Evolutionary conservation across 35 echinoderm and acorn worm genomes (phyloP).

Genomic region (Ophiothrix spiculata): DNA sequence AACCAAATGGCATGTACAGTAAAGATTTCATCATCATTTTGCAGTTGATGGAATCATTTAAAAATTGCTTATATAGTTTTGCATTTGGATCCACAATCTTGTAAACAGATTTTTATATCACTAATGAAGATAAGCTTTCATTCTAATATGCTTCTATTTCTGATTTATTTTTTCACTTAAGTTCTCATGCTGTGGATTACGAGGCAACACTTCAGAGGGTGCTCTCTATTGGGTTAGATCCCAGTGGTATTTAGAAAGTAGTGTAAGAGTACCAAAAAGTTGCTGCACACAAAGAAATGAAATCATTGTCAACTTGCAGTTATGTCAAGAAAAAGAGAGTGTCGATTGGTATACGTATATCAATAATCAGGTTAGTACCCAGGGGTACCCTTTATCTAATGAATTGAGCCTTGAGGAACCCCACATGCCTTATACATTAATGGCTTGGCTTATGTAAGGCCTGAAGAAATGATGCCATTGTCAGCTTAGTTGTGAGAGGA

Average conservation of each 20-base stretch:
- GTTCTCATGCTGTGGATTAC: not conserved
- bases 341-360: not conserved
- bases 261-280: not conserved
- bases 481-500: no score
- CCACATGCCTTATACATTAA: no score
- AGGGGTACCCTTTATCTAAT: no score
- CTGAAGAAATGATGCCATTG: no score
- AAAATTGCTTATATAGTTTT: no score
- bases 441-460: no score
- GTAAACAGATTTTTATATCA: not conserved
- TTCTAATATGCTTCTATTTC: not conserved
- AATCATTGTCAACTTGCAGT: not conserved
- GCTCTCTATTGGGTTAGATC: not conserved
- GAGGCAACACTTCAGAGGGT: not conserved
- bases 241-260: not conserved
- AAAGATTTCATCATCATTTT: no score
- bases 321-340: not conserved
- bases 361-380: not conserved
- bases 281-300: not conserved
- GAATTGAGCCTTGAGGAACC: no score
- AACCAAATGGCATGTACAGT: no score
- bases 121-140: not conserved
- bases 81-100: not conserved
- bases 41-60: no score
- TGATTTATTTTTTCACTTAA: not conserved